A percentile compares a stretch with the other conserved stretches of the same genome.
phyloP scores from a whole-genome alignment of 30 jellyfish, hydroid and myxozoan species.

The Catostylus mosaicus region DNA sequence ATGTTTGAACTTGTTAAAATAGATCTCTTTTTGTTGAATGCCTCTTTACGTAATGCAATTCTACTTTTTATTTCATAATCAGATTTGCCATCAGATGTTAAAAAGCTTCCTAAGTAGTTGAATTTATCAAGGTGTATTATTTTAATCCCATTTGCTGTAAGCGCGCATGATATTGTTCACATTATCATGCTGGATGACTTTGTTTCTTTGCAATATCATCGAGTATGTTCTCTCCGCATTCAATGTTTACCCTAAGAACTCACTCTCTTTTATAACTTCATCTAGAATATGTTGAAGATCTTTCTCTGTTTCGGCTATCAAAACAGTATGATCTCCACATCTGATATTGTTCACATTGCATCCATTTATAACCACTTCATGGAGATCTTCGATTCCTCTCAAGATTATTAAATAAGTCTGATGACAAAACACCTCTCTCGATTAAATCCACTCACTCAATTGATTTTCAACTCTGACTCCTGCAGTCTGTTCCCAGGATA shows the following conservation, averaged over 20 bases:
- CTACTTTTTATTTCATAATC: constrained; percentile 60
- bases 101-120: constrained; percentile 53
- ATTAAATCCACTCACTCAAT: constrained; percentile 6
- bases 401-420: constrained; percentile 39
- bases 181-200: too few species aligned
- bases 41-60: constrained; percentile 40
- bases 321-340: constrained; percentile 43
- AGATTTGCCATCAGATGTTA: constrained; percentile 64
- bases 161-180: constrained; percentile 29
- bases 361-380: constrained; percentile 17
- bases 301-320: constrained; percentile 35
- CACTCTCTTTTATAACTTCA: constrained; percentile 25
- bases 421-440: constrained; percentile 38
- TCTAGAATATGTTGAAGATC: constrained; percentile 11
- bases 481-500: constrained; percentile 50
- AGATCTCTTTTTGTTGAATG: constrained; percentile 51
- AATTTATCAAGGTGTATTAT: constrained; percentile 43
- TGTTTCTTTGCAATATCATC: constrained; percentile 48
- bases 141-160: constrained; percentile 53
- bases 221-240: constrained; percentile 21
- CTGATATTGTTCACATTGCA: constrained; percentile 4
- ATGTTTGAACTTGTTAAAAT: constrained; percentile 38
- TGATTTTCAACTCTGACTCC: constrained; percentile 16
- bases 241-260: not conserved
- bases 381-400: constrained; percentile 15